Evolutionary conservation across 2,888 invertebrate species (phyloP), one percentile per base, ranked within the genome.

Genomic region (Aphidoletes aphidimyza): DNA sequence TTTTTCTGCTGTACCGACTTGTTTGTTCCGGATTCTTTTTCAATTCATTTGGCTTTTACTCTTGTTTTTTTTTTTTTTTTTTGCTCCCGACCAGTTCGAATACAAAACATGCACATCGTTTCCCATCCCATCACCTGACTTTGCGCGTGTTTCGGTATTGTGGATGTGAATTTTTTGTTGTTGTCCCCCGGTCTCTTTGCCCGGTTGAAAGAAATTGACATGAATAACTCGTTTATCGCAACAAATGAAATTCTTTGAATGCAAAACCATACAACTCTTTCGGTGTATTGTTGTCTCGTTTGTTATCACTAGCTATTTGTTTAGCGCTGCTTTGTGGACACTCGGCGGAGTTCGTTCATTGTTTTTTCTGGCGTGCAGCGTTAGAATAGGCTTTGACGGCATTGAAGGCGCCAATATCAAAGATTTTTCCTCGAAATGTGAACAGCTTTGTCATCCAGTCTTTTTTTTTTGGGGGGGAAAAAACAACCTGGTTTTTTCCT

Each of bases 191-290:
- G 3, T 39, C 47, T 47, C 17, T 47, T 30, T 22, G 3, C 59
- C 17, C 19, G n/a, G 9, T 69, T 34, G 19, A 83, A 83, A 83
- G 83, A 83, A 83, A 83, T 83, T 83, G 83, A 83, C 83, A 45
- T 83, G 83, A 83, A 83, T 83, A 83, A 83, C 83, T 83, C 83
- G 83, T 83, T 83, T 45, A 83, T 83, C 81, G 81, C 37, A 54
- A 81, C 81, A 81, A 81, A 81, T 81, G 81, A 81, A 81, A 81
- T 81, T 81, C 81, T 81, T 81, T 81, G n/a, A 81, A 37, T 37
- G 22, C 19, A 36, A 81, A 81, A 81, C 36, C 81, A 81, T 37
- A 69, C 36, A 81, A 36, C 81, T 81, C 81, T 81, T 81, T 81
- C 37, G n/a, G 1, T 81, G n/a, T 37, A 37, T 81, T 37, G 37